Evolutionary conservation across 2,113 vertebrate species (phyloP).

Genomic region (Calyptomena viridis): DNA sequence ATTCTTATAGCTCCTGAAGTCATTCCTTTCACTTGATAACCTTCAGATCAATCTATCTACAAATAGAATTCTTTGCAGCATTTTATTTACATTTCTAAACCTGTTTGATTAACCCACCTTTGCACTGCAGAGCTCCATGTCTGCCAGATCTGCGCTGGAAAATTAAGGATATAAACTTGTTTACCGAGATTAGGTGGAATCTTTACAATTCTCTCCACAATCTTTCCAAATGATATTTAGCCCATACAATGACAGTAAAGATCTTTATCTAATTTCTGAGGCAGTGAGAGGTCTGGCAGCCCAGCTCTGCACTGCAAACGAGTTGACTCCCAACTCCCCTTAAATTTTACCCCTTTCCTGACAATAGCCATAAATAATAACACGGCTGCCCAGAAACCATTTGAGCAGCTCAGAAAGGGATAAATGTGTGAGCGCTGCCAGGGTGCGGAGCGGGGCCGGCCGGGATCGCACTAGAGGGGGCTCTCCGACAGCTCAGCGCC

Average conservation of each 20-base stretch:
- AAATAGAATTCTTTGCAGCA: not conserved
- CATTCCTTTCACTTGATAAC: not conserved
- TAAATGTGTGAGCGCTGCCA: not conserved
- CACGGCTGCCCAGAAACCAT: not conserved
- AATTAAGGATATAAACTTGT: constrained; percentile 1
- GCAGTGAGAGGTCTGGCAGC: not conserved
- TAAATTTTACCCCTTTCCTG: constrained; percentile 1
- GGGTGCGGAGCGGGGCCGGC: not conserved
- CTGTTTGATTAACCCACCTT: not conserved
- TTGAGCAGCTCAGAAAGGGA: not conserved
- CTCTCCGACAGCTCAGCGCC: not conserved
- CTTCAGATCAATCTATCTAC: not conserved
- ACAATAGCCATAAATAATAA: constrained; percentile 13
- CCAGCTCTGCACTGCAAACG: not conserved
- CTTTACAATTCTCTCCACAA: not conserved
- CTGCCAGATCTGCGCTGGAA: not conserved
- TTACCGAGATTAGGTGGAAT: not conserved
- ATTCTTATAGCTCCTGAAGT: not conserved
- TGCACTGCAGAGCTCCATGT: not conserved
- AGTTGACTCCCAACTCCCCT: not conserved
- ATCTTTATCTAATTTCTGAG: not conserved
- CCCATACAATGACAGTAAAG: accelerated
- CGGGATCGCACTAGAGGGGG: constrained; percentile 38
- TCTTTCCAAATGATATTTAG: not conserved
- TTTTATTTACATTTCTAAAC: not conserved